phyloP scores from a whole-genome alignment of 2,113 vertebrate genomes.

The Monopterus albus region DNA sequence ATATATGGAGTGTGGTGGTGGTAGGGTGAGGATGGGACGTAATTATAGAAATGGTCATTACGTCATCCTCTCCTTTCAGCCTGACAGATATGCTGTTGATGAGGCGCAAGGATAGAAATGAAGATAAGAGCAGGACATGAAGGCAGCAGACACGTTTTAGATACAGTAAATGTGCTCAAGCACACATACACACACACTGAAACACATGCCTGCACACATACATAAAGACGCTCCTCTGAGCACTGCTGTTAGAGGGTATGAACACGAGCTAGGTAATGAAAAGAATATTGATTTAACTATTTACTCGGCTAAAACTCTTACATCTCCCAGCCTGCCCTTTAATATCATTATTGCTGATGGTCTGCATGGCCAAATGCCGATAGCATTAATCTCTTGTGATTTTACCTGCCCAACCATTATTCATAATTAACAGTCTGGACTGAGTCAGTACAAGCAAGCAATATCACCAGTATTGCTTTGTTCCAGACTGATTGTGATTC shows the following conservation, averaged over 20 bases:
- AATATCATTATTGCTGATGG: conserved; percentile 62
- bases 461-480: conserved; percentile 31
- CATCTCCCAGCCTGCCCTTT: conserved; percentile 51
- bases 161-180: conserved; percentile 20
- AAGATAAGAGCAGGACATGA: conserved; percentile 34
- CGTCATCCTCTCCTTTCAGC: conserved; percentile 26
- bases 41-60: conserved; percentile 62
- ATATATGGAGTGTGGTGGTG: conserved; percentile 5
- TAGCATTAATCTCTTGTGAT: conserved; percentile 57
- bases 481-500: conserved; percentile 7
- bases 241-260: conserved; percentile 23
- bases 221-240: conserved; percentile 40
- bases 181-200: not conserved
- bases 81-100: conserved; percentile 38
- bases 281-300: conserved; percentile 73
- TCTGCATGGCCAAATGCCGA: conserved; percentile 48
- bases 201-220: conserved; percentile 17
- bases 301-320: conserved; percentile 53
- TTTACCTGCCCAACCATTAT: conserved; percentile 55
- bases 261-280: conserved; percentile 64
- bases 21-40: not conserved
- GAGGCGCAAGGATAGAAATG: conserved; percentile 36
- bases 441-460: conserved; percentile 39
- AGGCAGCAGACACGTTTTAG: conserved; percentile 5
- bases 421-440: conserved; percentile 64